phyloP scores from a whole-genome alignment of 2,113 vertebrate genomes.

The Mastomys coucha region DNA sequence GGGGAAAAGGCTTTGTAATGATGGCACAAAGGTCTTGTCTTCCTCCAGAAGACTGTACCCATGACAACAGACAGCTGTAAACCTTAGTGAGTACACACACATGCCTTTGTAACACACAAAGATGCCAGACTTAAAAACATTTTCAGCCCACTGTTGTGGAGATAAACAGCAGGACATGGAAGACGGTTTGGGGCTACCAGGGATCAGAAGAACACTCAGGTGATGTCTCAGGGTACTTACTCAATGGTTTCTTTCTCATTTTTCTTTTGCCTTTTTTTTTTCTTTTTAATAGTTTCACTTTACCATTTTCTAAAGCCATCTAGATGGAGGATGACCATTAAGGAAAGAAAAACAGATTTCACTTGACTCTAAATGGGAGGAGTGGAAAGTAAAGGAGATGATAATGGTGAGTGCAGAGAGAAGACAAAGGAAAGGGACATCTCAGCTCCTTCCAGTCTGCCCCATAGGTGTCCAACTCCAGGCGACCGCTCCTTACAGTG shows the following conservation, averaged over 20 bases:
- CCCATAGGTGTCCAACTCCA: neutral
- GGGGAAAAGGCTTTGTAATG: conserved; percentile 30
- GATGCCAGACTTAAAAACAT: neutral
- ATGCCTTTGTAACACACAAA: neutral
- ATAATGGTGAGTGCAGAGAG: neutral
- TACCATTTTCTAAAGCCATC: neutral
- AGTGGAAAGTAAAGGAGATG: neutral
- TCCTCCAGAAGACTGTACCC: neutral
- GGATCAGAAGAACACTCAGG: neutral
- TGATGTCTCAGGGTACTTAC: neutral
- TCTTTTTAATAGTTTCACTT: conserved; percentile 13
- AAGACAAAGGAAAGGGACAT: neutral
- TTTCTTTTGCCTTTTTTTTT: neutral
- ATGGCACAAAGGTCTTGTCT: neutral
- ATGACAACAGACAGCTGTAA: neutral
- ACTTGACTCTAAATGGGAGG: neutral
- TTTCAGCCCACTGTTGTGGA: neutral
- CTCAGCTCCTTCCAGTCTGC: neutral
- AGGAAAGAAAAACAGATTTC: neutral
- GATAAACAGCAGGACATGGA: neutral
- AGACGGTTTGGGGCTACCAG: neutral
- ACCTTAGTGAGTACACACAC: neutral
- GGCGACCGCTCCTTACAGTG: neutral
- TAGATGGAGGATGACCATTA: neutral
- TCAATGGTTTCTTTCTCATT: neutral